These are phyloP conservation scores for Troides aeacus DNA, from an alignment of 2,888 invertebrate species.

Conservation along the genomic window DNA sequence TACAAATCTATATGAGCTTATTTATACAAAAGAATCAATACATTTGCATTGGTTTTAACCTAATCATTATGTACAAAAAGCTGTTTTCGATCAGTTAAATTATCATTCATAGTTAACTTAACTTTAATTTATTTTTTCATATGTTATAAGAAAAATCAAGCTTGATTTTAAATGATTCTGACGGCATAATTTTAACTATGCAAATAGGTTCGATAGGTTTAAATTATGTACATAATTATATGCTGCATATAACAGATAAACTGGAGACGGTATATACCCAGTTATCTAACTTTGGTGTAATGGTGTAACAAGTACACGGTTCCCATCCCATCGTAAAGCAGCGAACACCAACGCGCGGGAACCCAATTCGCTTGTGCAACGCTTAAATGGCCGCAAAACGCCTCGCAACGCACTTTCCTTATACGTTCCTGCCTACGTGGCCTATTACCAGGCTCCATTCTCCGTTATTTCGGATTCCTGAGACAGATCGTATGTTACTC, in stretches of 20 bases:
- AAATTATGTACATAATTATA: too few species aligned
- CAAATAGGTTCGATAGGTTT: too few species aligned
- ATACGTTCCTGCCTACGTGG: slow-evolving; percentile 70
- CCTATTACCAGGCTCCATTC: slow-evolving; percentile 69
- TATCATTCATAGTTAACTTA: too few species aligned
- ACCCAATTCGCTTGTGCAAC: slow-evolving; percentile 76
- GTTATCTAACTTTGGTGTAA: slow-evolving; percentile 34
- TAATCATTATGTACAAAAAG: too few species aligned
- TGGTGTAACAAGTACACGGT: slow-evolving; percentile 49
- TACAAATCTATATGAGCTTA: neutral
- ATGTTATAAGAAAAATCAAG: too few species aligned
- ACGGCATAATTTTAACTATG: too few species aligned
- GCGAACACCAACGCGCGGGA: slow-evolving; percentile 69
- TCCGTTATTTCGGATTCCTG: slow-evolving; percentile 70
- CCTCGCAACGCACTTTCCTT: slow-evolving; percentile 78
- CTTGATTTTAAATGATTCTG: too few species aligned
- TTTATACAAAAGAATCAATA: too few species aligned
- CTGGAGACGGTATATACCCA: neutral
- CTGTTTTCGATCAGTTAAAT: too few species aligned
- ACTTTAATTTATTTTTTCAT: too few species aligned
- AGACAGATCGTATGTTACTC: slow-evolving; percentile 62
- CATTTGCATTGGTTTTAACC: too few species aligned
- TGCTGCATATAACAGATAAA: neutral
- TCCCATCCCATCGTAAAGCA: slow-evolving; percentile 57
- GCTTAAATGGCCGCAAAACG: slow-evolving; percentile 79